Percentiles rank a stretch among this genome's conserved stretches.
Evolutionary conservation across 2,113 vertebrate species (phyloP).

Genomic region (Dicrurus megarhynchus): DNA sequence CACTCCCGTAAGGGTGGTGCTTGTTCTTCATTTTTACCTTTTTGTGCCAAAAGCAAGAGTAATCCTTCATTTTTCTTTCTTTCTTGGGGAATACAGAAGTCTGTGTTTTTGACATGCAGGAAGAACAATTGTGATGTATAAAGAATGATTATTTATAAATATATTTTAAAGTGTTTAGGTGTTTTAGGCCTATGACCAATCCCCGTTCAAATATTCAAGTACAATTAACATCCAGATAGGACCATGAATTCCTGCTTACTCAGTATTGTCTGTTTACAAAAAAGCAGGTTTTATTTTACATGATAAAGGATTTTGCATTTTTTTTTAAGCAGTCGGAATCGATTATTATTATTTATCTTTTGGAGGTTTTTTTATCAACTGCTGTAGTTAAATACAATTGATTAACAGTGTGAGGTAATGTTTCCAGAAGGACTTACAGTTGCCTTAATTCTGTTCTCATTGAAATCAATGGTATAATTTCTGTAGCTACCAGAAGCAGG

Average conservation of each 20-base stretch:
- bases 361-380: not conserved
- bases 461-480: not conserved
- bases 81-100: not conserved
- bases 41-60: slow-evolving; percentile 14
- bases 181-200: not conserved
- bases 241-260: not conserved
- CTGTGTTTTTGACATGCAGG: not conserved
- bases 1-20: slow-evolving; percentile 10
- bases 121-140: slow-evolving; percentile 12
- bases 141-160: slow-evolving; percentile 47
- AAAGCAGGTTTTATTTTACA: not conserved
- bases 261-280: not conserved
- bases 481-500: not conserved
- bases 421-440: not conserved
- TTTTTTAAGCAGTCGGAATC: not conserved
- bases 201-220: not conserved
- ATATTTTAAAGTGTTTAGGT: not conserved
- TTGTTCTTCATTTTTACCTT: not conserved
- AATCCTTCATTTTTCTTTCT: not conserved
- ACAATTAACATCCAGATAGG: not conserved
- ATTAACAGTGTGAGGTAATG: not conserved
- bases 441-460: slow-evolving; percentile 17
- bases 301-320: not conserved
- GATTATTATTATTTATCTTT: slow-evolving; percentile 45
- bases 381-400: not conserved